Evolutionary conservation across 2,797 vertebrate species (phyloP).

Genomic region (Scomberomorus guttatus): DNA sequence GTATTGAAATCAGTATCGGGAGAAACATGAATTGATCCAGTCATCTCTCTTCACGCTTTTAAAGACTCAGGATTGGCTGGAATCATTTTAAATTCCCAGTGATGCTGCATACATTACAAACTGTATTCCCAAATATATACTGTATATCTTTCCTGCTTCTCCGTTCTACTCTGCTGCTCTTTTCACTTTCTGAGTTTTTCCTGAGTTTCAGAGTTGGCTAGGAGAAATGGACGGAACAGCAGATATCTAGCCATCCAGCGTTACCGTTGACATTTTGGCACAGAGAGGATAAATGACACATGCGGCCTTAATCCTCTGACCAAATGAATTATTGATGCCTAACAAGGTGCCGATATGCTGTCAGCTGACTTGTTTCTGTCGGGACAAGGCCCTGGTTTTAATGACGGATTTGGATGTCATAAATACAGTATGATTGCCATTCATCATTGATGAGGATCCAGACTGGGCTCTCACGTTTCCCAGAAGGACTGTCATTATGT

Average conservation of each 20-base stretch:
- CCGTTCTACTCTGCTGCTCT: not conserved
- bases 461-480: constrained; percentile 55
- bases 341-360: constrained; percentile 42
- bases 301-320: constrained; percentile 30
- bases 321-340: constrained; percentile 55
- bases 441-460: constrained; percentile 56
- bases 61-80: not conserved
- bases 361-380: constrained; percentile 31
- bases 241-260: not conserved
- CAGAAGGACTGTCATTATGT: constrained; percentile 34
- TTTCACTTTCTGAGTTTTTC: not conserved
- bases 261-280: constrained; percentile 37
- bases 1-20: no score
- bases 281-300: constrained; percentile 32
- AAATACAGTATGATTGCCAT: constrained; percentile 63
- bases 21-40: no score
- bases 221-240: not conserved
- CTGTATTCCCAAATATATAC: not conserved
- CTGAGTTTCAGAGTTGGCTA: not conserved
- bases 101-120: not conserved
- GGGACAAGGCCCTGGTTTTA: constrained; percentile 7
- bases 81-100: not conserved
- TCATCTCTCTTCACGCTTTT: not conserved
- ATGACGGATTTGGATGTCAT: constrained; percentile 53
- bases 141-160: not conserved